Percentiles rank a stretch among this genome's conserved stretches.
Evolutionary conservation across 2,797 vertebrate species (phyloP).

Genomic region (Pipistrellus pygmaeus): DNA sequence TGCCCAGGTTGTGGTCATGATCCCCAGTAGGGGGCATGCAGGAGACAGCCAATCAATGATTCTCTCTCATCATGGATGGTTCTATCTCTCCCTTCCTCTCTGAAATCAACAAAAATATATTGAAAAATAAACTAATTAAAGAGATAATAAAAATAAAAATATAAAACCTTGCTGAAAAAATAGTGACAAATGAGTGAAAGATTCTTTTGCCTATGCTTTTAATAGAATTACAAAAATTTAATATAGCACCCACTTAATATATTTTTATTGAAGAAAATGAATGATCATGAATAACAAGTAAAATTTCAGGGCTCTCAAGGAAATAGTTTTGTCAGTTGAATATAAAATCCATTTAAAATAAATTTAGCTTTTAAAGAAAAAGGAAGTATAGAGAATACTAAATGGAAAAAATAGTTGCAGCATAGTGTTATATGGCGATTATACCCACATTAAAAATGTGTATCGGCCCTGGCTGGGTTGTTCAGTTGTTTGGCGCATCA

Average conservation of each 20-base stretch:
- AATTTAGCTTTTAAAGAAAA: constrained; percentile 40
- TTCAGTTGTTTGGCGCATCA: neutral
- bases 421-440: neutral
- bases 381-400: neutral
- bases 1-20: no score
- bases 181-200: neutral
- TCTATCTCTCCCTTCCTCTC: no score
- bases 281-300: neutral
- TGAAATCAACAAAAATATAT: no score
- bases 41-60: no score
- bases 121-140: no score
- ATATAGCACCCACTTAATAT: neutral
- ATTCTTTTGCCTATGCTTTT: constrained; percentile 6
- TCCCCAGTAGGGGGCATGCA: no score
- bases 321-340: neutral
- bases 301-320: constrained; percentile 22
- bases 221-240: neutral
- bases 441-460: neutral
- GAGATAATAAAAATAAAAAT: neutral
- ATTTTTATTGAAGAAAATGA: constrained; percentile 11
- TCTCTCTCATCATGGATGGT: no score
- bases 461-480: neutral
- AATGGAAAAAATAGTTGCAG: neutral
- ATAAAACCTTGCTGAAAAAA: neutral
- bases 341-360: constrained; percentile 13